Evolutionary conservation across 2,113 vertebrate species (phyloP), one percentile per base, ranked within the genome.

Genomic region (Glaucomys volans): DNA sequence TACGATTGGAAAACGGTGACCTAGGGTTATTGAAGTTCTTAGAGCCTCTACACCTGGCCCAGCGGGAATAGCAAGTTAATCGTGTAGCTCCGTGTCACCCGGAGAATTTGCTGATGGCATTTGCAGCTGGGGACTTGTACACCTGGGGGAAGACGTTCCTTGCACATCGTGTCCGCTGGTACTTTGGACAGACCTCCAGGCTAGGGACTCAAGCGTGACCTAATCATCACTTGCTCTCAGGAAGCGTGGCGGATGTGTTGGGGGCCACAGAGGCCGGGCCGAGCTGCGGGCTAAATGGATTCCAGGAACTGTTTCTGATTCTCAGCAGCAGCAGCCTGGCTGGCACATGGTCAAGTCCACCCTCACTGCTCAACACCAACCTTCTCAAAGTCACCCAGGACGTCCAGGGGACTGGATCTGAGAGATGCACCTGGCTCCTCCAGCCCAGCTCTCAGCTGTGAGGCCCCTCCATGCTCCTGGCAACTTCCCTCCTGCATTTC

Each of bases 261-360:
- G 47, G 59, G 28, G 69, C 81, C 28, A 66, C 30, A 0, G 47
- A 59, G 28, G 54, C 75, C 37, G 1, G 4, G 89, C 75, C 89
- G 50, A 66, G 81, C 54, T 1, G 7, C 0, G 14, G 66, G 82
- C 37, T 57, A 81, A 91, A 50, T 71, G 52, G 82, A 69, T 93
- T 91, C 94, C 92, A 95, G 92, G 76, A 93, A 54, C 18, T 0
- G 2, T 71, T 90, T 80, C 87, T 44, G 42, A 66, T 93, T 96
- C 95, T 95, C 87, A 66, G 54, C 90, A 84, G 85, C 54, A 32
- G 71, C 64, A 47, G 85, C 95, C 93, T 95, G 96, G 30, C 90
- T 96, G 95, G 90, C 77, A 44, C 9, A 2, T 11, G 75, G 88
- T 86, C 94, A 94, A 30, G 8, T 81, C 64, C 30, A 57, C n/a